Conservation (phyloP, 1,140 invertebrate genomes). For the Bombus affinis region DNA sequence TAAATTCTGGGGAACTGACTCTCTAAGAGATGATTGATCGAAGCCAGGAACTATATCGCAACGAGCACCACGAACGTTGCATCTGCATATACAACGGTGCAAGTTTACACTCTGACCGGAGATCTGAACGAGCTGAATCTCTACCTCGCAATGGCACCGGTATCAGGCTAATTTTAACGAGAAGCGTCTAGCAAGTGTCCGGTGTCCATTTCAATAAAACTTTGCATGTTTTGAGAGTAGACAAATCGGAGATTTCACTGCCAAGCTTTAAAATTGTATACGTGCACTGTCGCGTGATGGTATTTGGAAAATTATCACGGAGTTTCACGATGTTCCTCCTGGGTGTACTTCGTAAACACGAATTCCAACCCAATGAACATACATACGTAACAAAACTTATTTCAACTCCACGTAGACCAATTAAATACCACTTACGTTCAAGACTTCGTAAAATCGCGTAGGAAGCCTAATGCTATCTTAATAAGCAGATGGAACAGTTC, state of each 20-base stretch:
- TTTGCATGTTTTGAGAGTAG: not conserved
- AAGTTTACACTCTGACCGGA: not conserved
- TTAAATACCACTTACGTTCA: not conserved
- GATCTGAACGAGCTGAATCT: not conserved
- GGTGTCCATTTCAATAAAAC: constrained; percentile 5
- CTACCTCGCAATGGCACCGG: not conserved
- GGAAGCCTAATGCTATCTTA: not conserved
- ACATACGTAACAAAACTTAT: not conserved
- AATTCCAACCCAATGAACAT: not conserved
- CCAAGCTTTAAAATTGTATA: not conserved
- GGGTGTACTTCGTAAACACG: constrained; percentile 6
- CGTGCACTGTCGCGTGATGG: no score
- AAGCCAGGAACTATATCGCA: not conserved
- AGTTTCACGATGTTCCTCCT: not conserved
- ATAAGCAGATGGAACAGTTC: not conserved
- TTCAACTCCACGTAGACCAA: not conserved
- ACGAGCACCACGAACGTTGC: not conserved
- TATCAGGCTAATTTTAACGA: not conserved
- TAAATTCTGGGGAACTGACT: constrained; percentile 6
- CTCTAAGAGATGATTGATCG: constrained; percentile 36
- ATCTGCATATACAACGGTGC: not conserved
- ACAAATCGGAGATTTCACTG: not conserved
- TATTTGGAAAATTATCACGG: not conserved
- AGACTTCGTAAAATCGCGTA: not conserved
- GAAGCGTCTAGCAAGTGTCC: not conserved